Conservation (phyloP, 2,888 invertebrate species). For the Serrognathus titanus region DNA sequence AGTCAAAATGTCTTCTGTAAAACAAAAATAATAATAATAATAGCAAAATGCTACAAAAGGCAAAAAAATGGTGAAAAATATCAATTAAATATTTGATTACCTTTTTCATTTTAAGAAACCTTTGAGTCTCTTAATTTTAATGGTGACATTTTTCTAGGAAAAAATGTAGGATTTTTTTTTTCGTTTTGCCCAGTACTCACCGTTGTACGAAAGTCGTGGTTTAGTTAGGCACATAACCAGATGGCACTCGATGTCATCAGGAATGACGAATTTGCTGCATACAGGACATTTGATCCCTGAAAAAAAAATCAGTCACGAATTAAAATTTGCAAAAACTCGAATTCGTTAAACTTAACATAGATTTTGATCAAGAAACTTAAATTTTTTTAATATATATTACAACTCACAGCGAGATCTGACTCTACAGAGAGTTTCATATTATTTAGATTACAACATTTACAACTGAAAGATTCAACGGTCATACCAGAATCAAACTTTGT, state of each 20-base stretch:
- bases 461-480: too few species aligned
- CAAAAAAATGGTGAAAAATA: background rate
- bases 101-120: background rate
- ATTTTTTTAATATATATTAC: too few species aligned
- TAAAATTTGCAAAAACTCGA: too few species aligned
- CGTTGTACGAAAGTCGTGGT: slow-evolving; percentile 97
- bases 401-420: too few species aligned
- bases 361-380: too few species aligned
- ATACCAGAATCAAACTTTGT: too few species aligned
- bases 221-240: slow-evolving; percentile 99
- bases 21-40: slow-evolving; percentile 19
- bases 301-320: slow-evolving; percentile 41
- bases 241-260: slow-evolving; percentile 99
- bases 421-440: too few species aligned
- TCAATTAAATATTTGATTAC: background rate
- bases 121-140: background rate
- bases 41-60: background rate
- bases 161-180: background rate
- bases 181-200: slow-evolving; percentile 55
- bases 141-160: background rate
- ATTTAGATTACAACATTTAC: too few species aligned
- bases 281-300: slow-evolving; percentile 98
- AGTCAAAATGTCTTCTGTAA: slow-evolving; percentile 92
- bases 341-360: too few species aligned
- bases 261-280: slow-evolving; percentile 96